Conservation (phyloP, 1,140 invertebrate genomes). For the Drosophila gunungcola region DNA sequence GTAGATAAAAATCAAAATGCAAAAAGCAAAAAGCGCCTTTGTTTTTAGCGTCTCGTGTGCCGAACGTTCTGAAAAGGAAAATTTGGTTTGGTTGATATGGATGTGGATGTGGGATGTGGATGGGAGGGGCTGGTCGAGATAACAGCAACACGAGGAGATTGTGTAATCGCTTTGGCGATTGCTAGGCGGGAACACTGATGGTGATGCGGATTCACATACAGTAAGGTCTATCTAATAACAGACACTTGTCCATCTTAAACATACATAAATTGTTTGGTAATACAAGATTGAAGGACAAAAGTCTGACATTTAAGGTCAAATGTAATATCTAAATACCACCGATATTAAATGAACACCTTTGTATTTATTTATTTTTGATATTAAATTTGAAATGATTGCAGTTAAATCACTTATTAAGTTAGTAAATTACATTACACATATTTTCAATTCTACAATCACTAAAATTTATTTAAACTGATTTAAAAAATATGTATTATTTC, state of each 20-base stretch:
- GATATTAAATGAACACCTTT: too few species aligned
- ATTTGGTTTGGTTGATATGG: neutral
- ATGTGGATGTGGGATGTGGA: neutral
- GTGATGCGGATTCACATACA: conserved; percentile 11
- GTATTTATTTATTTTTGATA: too few species aligned
- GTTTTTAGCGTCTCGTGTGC: conserved; percentile 75
- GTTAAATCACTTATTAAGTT: too few species aligned
- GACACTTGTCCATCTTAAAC: too few species aligned
- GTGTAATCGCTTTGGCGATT: conserved; percentile 42
- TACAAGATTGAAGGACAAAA: too few species aligned
- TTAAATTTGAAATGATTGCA: too few species aligned
- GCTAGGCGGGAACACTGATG: conserved; percentile 13
- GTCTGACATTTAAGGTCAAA: too few species aligned
- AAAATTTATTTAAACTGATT: too few species aligned
- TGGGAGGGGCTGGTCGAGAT: conserved; percentile 26
- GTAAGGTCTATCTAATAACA: neutral
- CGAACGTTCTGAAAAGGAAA: conserved; percentile 5
- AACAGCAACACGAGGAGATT: conserved; percentile 42
- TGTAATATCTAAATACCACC: too few species aligned
- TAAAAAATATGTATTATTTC: too few species aligned
- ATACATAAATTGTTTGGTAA: neutral
- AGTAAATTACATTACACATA: too few species aligned
- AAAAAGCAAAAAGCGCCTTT: conserved; percentile 29
- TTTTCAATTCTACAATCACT: too few species aligned
- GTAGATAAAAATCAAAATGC: conserved; percentile 46